A percentile compares a stretch with the other conserved stretches of the same genome.
phyloP scores from a whole-genome alignment of 2,113 vertebrate species.

The Brachyhypopomus occidentalis region DNA sequence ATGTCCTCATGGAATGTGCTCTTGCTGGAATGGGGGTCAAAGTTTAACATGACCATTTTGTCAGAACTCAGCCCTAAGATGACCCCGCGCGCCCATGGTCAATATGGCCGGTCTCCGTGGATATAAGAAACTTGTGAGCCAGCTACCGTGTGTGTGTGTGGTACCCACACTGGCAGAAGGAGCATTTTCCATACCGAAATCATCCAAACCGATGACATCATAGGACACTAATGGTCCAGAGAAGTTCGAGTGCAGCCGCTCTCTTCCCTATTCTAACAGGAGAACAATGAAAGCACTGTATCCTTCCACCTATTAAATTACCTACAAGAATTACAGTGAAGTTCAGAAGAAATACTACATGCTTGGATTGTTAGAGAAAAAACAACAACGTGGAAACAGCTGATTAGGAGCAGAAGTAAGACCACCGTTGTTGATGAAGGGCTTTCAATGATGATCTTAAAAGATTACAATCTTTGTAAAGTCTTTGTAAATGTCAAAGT shows the following conservation, averaged over 20 bases:
- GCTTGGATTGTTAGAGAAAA: neutral
- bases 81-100: conserved; percentile 35
- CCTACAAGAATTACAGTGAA: neutral
- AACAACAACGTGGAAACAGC: conserved; percentile 1
- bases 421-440: neutral
- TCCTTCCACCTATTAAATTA: neutral
- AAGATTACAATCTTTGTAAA: no score
- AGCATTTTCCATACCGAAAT: conserved; percentile 3
- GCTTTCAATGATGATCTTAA: neutral
- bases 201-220: conserved; percentile 16
- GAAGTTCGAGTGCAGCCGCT: neutral
- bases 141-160: neutral
- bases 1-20: neutral
- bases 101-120: conserved; percentile 2
- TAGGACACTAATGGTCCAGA: conserved; percentile 7
- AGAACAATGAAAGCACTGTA: conserved; percentile 22
- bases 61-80: conserved; percentile 35
- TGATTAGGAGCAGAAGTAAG: neutral
- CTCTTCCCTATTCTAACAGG: neutral
- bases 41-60: conserved; percentile 62
- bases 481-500: neutral
- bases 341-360: neutral
- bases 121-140: neutral
- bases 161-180: neutral
- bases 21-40: conserved; percentile 42